phyloP scores from a whole-genome alignment of 2,888 invertebrate species.

The Operophtera brumata region DNA sequence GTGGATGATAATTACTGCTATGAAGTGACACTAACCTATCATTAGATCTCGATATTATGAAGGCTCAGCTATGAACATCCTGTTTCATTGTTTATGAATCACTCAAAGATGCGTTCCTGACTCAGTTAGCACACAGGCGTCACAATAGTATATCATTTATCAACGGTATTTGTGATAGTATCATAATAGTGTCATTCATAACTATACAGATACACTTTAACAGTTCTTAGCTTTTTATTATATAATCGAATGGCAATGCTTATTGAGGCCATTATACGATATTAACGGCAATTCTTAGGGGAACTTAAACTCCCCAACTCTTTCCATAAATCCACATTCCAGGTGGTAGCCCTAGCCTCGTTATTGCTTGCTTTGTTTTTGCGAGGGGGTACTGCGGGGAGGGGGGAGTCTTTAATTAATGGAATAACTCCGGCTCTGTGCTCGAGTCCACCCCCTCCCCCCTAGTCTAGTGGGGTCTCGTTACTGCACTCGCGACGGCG shows the following conservation, averaged over 20 bases:
- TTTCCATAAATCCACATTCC: slow-evolving; percentile 47
- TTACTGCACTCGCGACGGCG: slow-evolving; percentile 38
- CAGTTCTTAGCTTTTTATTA: neutral
- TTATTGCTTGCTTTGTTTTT: slow-evolving; percentile 72
- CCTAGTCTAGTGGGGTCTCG: slow-evolving; percentile 19
- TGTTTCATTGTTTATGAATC: neutral
- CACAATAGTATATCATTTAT: neutral
- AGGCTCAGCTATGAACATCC: neutral
- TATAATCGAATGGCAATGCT: slow-evolving; percentile 8
- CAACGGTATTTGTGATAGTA: neutral
- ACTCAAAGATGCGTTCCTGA: neutral
- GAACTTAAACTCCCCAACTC: slow-evolving; percentile 37
- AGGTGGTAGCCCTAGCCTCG: slow-evolving; percentile 50
- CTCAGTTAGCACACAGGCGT: neutral
- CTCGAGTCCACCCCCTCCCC: slow-evolving; percentile 37
- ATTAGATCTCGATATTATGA: neutral
- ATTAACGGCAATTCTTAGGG: slow-evolving; percentile 27
- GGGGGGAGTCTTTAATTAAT: slow-evolving; percentile 66
- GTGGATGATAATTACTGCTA: no score
- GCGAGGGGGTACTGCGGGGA: slow-evolving; percentile 35
- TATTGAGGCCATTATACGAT: slow-evolving; percentile 16
- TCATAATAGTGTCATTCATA: no score
- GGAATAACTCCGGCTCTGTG: slow-evolving; percentile 65
- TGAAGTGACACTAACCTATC: slow-evolving; percentile 5
- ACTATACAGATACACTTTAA: no score